Evolutionary conservation across 2,888 invertebrate species (phyloP).

Genomic region (Oscheius sp.): DNA sequence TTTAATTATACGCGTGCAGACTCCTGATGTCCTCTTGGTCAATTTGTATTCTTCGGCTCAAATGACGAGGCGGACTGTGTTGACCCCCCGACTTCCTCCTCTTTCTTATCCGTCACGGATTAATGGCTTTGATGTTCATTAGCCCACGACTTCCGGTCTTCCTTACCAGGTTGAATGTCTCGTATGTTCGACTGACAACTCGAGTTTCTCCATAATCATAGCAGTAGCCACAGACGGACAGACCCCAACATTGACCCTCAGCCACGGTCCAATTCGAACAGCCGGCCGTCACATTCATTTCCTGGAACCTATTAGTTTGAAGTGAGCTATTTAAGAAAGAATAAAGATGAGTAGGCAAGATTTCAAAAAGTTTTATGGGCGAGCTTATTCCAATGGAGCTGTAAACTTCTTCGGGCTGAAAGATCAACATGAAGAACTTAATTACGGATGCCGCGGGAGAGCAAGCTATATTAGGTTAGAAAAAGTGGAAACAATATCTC

Average conservation of each 20-base stretch:
- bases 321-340: too few relatives aligned
- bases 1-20: too few relatives aligned
- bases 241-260: slow-evolving; percentile 56
- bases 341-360: too few relatives aligned
- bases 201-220: slow-evolving; percentile 62
- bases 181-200: slow-evolving; percentile 56
- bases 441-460: too few relatives aligned
- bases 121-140: background rate
- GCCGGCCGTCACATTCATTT: slow-evolving; percentile 35
- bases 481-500: slow-evolving; percentile 3
- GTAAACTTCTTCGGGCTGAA: background rate
- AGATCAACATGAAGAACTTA: background rate
- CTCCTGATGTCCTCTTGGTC: background rate
- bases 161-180: slow-evolving; percentile 66
- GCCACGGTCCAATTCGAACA: slow-evolving; percentile 44
- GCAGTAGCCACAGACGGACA: slow-evolving; percentile 66
- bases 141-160: slow-evolving; percentile 15
- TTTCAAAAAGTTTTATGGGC: background rate
- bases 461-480: background rate
- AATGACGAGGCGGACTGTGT: background rate
- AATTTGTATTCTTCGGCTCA: background rate
- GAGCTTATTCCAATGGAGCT: background rate
- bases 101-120: slow-evolving; percentile 4
- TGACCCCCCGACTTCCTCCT: background rate
- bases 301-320: background rate